Evolutionary conservation across 1,140 invertebrate species (phyloP).

Genomic region (Cotesia chilonis): DNA sequence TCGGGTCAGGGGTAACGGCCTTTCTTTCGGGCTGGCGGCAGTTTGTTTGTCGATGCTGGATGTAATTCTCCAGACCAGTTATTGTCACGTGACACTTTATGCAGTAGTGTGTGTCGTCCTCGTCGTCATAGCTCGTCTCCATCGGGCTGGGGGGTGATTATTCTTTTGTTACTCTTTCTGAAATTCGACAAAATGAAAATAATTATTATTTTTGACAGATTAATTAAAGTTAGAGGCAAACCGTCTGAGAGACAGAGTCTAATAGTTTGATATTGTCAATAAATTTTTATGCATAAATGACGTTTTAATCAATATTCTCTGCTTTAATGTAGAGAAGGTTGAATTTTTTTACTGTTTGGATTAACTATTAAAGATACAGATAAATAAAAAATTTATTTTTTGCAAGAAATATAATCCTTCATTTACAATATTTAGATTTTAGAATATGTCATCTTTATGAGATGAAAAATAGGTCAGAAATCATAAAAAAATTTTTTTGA

Average conservation of each 20-base stretch:
- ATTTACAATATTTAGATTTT: too few species aligned
- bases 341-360: too few species aligned
- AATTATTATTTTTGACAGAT: neutral
- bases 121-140: slow-evolving; percentile 69
- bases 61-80: slow-evolving; percentile 81
- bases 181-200: neutral
- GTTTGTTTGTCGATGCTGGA: slow-evolving; percentile 78
- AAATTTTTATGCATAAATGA: slow-evolving; percentile 7
- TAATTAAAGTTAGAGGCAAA: neutral
- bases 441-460: too few species aligned
- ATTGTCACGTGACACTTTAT: slow-evolving; percentile 85
- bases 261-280: slow-evolving; percentile 5
- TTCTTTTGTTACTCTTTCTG: neutral
- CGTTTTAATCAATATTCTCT: neutral
- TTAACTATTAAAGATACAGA: too few species aligned
- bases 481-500: too few species aligned
- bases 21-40: slow-evolving; percentile 61
- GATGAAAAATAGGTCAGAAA: too few species aligned
- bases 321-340: neutral
- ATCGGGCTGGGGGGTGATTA: slow-evolving; percentile 39
- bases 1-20: slow-evolving; percentile 50
- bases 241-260: neutral
- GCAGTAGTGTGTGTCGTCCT: slow-evolving; percentile 85
- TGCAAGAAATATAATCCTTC: too few species aligned
- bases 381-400: too few species aligned